Evolutionary conservation across 2,113 vertebrate genomes (phyloP).

Genomic region (Bucco capensis): DNA sequence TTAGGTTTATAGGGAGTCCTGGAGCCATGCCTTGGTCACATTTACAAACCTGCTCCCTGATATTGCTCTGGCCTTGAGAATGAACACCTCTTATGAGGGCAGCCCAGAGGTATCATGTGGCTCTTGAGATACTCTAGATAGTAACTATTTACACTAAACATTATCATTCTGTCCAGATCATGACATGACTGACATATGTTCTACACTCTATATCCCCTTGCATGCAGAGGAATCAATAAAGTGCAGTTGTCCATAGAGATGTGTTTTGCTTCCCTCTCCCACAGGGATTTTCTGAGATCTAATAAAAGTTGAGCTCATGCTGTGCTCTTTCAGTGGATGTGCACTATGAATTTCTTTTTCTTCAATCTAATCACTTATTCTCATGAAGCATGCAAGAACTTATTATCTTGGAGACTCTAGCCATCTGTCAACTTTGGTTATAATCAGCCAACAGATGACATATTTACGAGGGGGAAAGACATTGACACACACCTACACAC

Average conservation of each 20-base stretch:
- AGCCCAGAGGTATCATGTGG: background rate
- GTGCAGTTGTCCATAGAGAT: background rate
- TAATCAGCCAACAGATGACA: constrained; percentile 22
- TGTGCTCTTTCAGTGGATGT: background rate
- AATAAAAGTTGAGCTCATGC: background rate
- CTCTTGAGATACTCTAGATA: background rate
- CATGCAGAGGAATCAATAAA: background rate
- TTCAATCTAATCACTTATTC: background rate
- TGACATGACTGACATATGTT: background rate
- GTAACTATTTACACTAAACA: background rate
- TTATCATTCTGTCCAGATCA: background rate
- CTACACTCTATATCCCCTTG: background rate
- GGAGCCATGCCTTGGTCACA: background rate
- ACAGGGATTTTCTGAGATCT: background rate
- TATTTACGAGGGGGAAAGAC: background rate
- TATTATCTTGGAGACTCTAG: background rate
- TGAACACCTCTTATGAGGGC: background rate
- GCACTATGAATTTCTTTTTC: background rate
- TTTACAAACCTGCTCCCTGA: background rate
- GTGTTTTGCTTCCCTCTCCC: background rate
- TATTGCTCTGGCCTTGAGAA: constrained; percentile 10
- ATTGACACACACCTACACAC: background rate
- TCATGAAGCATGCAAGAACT: background rate
- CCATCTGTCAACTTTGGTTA: constrained; percentile 35
- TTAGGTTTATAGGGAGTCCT: constrained; percentile 46